phyloP scores from a whole-genome alignment of 2,113 vertebrate species.

The Sceloporus undulatus region DNA sequence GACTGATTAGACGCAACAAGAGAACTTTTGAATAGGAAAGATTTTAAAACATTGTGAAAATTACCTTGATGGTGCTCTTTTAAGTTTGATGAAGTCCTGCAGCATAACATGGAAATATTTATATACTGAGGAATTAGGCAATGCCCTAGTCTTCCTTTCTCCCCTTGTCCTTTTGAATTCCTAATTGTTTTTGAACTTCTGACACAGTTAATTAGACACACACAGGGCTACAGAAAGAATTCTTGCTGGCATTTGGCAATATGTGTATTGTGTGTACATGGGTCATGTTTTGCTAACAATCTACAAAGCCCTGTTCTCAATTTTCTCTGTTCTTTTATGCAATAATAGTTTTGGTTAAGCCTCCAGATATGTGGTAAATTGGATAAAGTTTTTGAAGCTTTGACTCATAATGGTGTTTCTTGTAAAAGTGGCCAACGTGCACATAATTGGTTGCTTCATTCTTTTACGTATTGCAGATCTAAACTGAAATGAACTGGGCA shows the following conservation, averaged over 20 bases:
- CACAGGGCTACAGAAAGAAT: constrained; percentile 69
- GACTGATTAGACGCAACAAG: constrained; percentile 32
- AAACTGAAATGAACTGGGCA: constrained; percentile 50
- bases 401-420: constrained; percentile 74
- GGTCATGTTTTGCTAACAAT: constrained; percentile 66
- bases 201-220: constrained; percentile 76
- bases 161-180: constrained; percentile 45
- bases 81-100: constrained; percentile 43
- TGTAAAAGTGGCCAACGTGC: constrained; percentile 65
- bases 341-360: constrained; percentile 77
- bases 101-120: constrained; percentile 57
- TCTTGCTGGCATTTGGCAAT: constrained; percentile 63
- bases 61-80: constrained; percentile 47
- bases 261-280: constrained; percentile 50
- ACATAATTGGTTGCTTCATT: constrained; percentile 66
- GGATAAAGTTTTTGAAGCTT: constrained; percentile 63
- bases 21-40: constrained; percentile 29
- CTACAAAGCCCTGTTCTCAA: constrained; percentile 78
- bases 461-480: constrained; percentile 47
- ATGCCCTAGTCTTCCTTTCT: constrained; percentile 44
- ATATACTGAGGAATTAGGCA: constrained; percentile 60
- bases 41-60: constrained; percentile 47
- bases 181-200: constrained; percentile 76
- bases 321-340: constrained; percentile 78
- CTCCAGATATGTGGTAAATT: constrained; percentile 75